Evolutionary conservation across 2,113 vertebrate species (phyloP).

Genomic region (Kryptolebias marmoratus): DNA sequence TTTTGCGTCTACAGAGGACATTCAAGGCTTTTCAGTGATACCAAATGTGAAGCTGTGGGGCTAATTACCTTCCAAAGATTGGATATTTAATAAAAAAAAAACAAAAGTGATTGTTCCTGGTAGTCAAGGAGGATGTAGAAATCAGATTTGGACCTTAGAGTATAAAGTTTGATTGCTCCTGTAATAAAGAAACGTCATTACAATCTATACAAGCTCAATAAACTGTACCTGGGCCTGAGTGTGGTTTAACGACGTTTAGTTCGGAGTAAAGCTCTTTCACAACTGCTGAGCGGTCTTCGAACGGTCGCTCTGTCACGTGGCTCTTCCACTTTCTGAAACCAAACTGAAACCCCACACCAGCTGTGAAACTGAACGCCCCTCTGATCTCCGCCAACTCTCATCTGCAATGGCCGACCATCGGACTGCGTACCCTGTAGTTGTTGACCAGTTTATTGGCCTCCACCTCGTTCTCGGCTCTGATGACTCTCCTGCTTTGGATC

Average conservation of each 20-base stretch:
- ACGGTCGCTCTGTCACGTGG: constrained; percentile 86
- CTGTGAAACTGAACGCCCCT: not conserved
- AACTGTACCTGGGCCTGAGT: constrained; percentile 69
- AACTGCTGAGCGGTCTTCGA: constrained; percentile 86
- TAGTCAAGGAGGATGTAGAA: no score
- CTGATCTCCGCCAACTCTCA: constrained; percentile 1
- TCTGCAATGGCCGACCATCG: not conserved
- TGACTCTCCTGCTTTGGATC: constrained; percentile 76
- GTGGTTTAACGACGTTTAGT: constrained; percentile 80
- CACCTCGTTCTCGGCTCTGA: constrained; percentile 84
- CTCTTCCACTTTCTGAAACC: constrained; percentile 95
- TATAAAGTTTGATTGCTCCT: no score
- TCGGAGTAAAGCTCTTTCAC: constrained; percentile 92
- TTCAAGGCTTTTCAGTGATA: no score
- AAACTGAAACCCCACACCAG: constrained; percentile 76
- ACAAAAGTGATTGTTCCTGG: no score
- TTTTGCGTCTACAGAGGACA: no score
- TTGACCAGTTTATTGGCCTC: constrained; percentile 88
- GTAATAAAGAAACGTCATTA: not conserved
- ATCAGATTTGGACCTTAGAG: no score
- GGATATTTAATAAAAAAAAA: no score
- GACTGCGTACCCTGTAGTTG: constrained; percentile 82
- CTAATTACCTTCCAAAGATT: no score
- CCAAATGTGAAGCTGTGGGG: no score
- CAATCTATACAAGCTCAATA: not conserved